Base-by-base conservation (phyloP, 2,888 invertebrate species). In the Anticlea derivata region DNA sequence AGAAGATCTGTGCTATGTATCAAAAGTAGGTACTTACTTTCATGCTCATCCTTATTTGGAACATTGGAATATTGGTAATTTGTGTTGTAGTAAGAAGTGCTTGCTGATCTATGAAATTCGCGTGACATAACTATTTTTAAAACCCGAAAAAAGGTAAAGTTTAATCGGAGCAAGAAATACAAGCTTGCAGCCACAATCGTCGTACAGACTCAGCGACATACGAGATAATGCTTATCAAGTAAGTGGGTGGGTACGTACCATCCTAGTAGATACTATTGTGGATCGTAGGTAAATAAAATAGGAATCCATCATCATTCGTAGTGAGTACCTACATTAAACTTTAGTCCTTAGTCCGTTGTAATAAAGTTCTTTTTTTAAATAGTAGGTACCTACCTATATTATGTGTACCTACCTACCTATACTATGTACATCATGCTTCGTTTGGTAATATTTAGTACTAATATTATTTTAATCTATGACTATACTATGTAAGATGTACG, bases 61-160 rank as follows among this genome's bases (percentile, higher is more conserved):
- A 87, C 75, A 26, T 75, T 74, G 13, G 77, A 75, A 55, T 88
- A 88, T 56, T 82, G 79, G 63, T 86, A 87, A 60, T 83, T 81
- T 27, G 83, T 80, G 58, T 75, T 86, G 40, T 86, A 83, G 62
- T 86, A 86, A 5, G 68, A 66, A 7, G 78, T 80, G 66, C 77
- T 80, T 8, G 74, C 65, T 13, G 76, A 72, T 56, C 78, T 75
- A 54, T 65, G 66, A 47, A 63, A 62, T 30, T 69, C 67, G 62
- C 73, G 74, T 49, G 69, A 71, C 83, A 84, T 83, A 48, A 34
- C 45, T 55, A 70, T 63, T 61, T 48, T 58, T 60, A 60, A 57
- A 59, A 57, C 62, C 62, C 64, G 58, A 63, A 61, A 50, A 49
- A 30, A 31, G n/a, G 27, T 26, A 30, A 31, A 17, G 27, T 23